Evolutionary conservation across 1,140 invertebrate species (phyloP), one percentile per base, ranked within the genome.

Genomic region (Neuroterus valhalla): DNA sequence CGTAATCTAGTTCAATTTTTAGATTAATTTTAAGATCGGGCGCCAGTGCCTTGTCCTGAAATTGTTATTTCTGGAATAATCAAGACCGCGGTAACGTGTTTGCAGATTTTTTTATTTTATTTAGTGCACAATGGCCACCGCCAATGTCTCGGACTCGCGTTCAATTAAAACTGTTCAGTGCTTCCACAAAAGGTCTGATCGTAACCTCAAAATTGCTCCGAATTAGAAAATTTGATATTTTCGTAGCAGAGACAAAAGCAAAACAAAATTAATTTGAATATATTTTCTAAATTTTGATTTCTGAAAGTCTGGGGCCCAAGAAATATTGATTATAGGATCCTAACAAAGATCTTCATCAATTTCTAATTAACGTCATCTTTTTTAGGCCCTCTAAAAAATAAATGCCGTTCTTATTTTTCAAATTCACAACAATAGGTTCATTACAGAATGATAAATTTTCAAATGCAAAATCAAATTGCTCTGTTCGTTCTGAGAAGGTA

Each of bases 31-130:
- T 62, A 62, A 62, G 55, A 62, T 62, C 21, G 23, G 23, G 55
- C 46, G 46, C 55, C 21, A 62, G 52, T 23, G 26, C 21, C 19
- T 62, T 26, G 55, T 14, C 55, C 55, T 62, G 31, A 12, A 62
- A 62, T 62, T 62, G 55, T 62, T 62, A 62, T 62, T 62, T 62
- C 55, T 31, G 55, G 55, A 62, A 62, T 62, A 62, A 62, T 62
- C 55, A 62, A 62, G 55, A 23, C 55, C 55, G 14, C 55, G 55
- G 55, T 23, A 62, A 62, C 55, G 55, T 62, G 55, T 62, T 62
- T 62, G 55, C 21, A 38, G 55, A 3, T 31, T 62, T 62, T 31
- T 62, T 62, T 15, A 31, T 62, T 62, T 62, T 31, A 62, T 38
- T 62, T 62, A 15, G 14, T 26, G 23, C 26, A 62, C 26, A 23